Evolutionary conservation across 2,888 invertebrate species (phyloP).

Genomic region (Ecliptopera silaceata): DNA sequence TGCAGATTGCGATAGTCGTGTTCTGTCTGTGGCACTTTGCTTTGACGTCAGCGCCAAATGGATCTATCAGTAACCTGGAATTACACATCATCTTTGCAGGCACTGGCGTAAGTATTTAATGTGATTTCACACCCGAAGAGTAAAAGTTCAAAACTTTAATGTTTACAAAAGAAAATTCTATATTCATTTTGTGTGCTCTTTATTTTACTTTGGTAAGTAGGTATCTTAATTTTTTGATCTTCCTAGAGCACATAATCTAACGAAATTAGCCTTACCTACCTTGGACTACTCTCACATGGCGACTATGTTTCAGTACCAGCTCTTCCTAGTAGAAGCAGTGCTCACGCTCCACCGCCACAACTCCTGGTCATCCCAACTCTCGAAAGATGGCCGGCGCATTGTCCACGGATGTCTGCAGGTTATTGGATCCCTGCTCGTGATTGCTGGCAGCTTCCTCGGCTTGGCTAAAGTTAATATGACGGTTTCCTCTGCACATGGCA

Average conservation of each 20-base stretch:
- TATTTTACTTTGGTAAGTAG: no score
- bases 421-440: slow-evolving; percentile 73
- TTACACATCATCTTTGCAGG: slow-evolving; percentile 77
- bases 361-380: slow-evolving; percentile 74
- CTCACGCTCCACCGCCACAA: slow-evolving; percentile 75
- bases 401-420: slow-evolving; percentile 81
- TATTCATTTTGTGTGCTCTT: no score
- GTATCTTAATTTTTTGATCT: no score
- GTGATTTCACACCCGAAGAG: neutral
- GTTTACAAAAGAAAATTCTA: no score
- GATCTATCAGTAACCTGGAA: slow-evolving; percentile 70
- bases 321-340: slow-evolving; percentile 77
- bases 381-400: slow-evolving; percentile 65
- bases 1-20: slow-evolving; percentile 74
- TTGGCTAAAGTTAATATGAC: slow-evolving; percentile 63
- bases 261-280: no score
- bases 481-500: slow-evolving; percentile 70
- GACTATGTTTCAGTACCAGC: slow-evolving; percentile 69
- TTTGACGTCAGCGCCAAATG: slow-evolving; percentile 64
- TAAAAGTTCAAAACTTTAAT: neutral
- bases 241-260: no score
- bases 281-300: neutral
- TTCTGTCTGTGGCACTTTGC: slow-evolving; percentile 75
- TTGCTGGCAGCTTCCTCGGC: slow-evolving; percentile 76
- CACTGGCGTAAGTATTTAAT: slow-evolving; percentile 69